phyloP scores from a whole-genome alignment of 2,888 invertebrate species.

The Liopterus haemorrhoidalis region DNA sequence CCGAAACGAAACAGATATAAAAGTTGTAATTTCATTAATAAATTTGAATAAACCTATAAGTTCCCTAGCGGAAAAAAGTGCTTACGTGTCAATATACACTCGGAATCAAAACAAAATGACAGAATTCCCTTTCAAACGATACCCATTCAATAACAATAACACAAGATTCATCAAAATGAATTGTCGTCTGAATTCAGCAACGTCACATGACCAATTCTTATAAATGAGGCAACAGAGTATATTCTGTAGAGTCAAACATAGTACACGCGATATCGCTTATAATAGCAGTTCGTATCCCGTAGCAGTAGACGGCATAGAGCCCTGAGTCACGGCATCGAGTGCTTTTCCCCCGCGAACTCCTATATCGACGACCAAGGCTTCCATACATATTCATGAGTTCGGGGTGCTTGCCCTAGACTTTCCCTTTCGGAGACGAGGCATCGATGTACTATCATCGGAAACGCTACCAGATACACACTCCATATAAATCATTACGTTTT shows the following conservation, averaged over 20 bases:
- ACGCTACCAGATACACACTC: neutral
- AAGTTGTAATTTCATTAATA: no score
- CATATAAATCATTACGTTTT: slow-evolving; percentile 2
- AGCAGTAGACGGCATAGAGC: neutral
- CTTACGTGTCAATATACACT: no score
- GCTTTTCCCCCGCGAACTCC: neutral
- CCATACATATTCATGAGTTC: slow-evolving; percentile 5
- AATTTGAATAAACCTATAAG: no score
- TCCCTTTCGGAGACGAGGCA: slow-evolving; percentile 1
- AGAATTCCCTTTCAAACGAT: no score
- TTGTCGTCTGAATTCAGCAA: neutral
- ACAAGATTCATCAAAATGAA: no score
- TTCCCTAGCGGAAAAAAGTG: no score
- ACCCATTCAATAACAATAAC: no score
- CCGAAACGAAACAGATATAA: no score
- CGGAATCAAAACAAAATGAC: no score
- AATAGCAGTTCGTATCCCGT: neutral
- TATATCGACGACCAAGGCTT: neutral
- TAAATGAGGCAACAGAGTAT: no score
- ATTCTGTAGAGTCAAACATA: neutral
- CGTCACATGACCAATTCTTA: neutral
- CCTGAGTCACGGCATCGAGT: no score
- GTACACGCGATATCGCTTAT: neutral
- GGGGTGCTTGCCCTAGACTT: neutral
- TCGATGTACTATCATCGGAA: neutral